Base-by-base conservation (phyloP, 2,113 vertebrate genomes). In the Gnathonemus longibarbis region DNA sequence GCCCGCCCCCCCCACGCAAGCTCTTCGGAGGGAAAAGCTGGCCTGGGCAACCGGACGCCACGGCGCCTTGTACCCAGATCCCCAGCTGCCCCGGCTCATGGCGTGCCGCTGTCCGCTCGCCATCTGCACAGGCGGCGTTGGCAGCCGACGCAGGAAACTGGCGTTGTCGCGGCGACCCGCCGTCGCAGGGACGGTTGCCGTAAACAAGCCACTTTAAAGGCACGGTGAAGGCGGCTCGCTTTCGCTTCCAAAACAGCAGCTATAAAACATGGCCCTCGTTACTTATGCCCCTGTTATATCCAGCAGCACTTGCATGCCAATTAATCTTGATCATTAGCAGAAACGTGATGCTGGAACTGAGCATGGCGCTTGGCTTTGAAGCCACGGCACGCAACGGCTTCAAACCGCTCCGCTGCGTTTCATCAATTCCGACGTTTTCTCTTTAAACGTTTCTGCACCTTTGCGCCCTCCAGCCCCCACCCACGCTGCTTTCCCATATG, bases 91-190 rank as follows among this genome's bases (percentile, higher is more conserved):
- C 50, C 50, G 13, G 46, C 39, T n/a, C 80, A 2, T 21, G 35
- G 21, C 52, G 24, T 27, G 17, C 31, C 11, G n/a, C 50, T 24
- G 11, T 56, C 89, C 83, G 10, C 89, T 7, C 42, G 56, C 89
- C 89, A 90, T 90, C 84, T 90, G 89, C 42, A 86, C 52, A 85
- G 89, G n/a, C 83, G 31, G 84, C 31, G 13, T 17, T 31, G 39
- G 39, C 50, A 62, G 84, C 83, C 89, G 85, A 48, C 50, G 9
- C 80, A 86, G 27, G 50, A 87, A 52, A 86, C 84, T 87, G 49
- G 27, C 85, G 10, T 31, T 2, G 48, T 13, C 45, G 13, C 84
- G 49, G 24, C n/a, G 31, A 80, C 74, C 74, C 74, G 17, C 74
- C 35, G 74, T 80, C 74, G 39, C 35, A 0, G 35, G 4, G 17